Evolutionary conservation across 2,113 vertebrate species (phyloP).

Genomic region (Corapipo altera): DNA sequence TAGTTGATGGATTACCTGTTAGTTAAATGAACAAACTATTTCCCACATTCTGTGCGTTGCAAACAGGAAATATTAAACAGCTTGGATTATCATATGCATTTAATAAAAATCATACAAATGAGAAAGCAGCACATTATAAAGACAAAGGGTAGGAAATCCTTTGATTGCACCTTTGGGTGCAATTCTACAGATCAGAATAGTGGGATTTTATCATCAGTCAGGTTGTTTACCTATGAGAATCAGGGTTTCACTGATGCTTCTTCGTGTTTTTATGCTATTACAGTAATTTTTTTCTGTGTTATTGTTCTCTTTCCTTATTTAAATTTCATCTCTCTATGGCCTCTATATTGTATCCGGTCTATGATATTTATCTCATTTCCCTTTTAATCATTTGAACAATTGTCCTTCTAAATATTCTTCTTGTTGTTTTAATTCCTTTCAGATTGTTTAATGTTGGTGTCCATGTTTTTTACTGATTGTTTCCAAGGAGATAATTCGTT

Average conservation of each 20-base stretch:
- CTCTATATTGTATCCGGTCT: background rate
- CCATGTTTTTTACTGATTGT: background rate
- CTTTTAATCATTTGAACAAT: constrained; percentile 15
- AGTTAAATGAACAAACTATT: background rate
- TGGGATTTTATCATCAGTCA: background rate
- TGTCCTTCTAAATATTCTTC: background rate
- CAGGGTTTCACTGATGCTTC: background rate
- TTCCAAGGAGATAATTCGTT: constrained; percentile 35
- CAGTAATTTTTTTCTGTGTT: background rate
- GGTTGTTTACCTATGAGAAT: background rate
- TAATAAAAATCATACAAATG: background rate
- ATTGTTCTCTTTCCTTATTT: background rate
- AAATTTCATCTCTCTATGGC: background rate
- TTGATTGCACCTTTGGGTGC: background rate
- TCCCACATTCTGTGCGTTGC: background rate
- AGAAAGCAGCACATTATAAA: background rate
- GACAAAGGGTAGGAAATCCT: background rate
- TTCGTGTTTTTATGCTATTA: background rate
- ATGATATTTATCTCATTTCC: background rate
- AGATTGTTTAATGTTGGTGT: background rate
- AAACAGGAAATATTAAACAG: background rate
- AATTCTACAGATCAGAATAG: background rate
- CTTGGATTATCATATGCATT: background rate
- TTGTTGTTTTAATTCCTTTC: background rate
- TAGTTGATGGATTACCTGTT: background rate